These are phyloP conservation scores for Amitus sp. DNA, from an alignment of 2,888 invertebrate genomes.

Conservation along the genomic window DNA sequence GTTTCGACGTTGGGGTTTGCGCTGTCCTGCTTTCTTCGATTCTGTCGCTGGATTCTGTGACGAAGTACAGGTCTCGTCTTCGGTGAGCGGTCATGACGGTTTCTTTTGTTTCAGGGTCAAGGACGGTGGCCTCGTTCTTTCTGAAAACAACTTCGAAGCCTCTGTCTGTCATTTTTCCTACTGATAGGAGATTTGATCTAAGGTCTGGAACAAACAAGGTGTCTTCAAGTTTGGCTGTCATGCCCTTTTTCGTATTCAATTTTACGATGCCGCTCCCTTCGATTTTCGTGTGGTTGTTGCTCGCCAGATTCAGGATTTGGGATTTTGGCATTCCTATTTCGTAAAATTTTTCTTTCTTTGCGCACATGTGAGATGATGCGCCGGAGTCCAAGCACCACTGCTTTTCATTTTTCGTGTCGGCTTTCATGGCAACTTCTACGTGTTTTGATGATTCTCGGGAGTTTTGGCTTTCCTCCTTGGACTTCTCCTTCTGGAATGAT, in stretches of 20 bases:
- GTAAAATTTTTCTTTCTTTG: background rate
- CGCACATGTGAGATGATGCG: constrained; percentile 7
- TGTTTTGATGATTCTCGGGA: constrained; percentile 4
- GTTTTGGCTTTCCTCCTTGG: background rate
- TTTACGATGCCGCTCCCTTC: constrained; percentile 7
- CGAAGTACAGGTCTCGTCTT: constrained; percentile 8
- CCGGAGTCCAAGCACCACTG: constrained; percentile 12
- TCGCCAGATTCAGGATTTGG: background rate
- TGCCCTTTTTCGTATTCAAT: background rate
- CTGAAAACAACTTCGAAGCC: background rate
- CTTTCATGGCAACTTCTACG: constrained; percentile 5
- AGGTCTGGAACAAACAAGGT: constrained; percentile 4
- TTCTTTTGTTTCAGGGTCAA: constrained; percentile 1
- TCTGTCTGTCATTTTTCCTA: constrained; percentile 9
- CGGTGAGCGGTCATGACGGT: background rate
- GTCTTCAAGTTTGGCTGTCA: background rate
- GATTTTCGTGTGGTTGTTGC: constrained; percentile 5
- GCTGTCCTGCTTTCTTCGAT: constrained; percentile 8
- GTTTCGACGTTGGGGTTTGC: background rate
- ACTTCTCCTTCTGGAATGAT: background rate
- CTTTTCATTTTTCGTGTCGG: background rate
- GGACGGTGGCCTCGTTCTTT: constrained; percentile 2
- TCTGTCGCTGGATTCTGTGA: background rate
- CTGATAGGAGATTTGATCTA: constrained; percentile 12
- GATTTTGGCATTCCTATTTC: background rate